phyloP scores from a whole-genome alignment of 2,888 invertebrate genomes.

The Camptogramma bilineatum region DNA sequence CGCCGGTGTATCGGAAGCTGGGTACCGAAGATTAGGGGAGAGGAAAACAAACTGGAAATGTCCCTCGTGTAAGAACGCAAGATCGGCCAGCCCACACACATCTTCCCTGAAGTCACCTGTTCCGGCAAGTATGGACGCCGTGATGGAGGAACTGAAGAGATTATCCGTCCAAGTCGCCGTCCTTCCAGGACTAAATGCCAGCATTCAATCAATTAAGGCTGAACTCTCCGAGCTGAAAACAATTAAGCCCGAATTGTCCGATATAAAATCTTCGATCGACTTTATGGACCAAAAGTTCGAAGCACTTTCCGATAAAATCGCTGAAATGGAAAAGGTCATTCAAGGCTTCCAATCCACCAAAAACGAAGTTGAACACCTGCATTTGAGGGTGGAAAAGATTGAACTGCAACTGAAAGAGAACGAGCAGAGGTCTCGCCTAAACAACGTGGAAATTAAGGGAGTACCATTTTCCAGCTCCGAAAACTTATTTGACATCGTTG shows the following conservation, averaged over 20 bases:
- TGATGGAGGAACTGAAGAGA: not conserved
- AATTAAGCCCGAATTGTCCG: not conserved
- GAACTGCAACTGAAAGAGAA: not conserved
- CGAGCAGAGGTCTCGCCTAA: not conserved
- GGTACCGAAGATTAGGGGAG: not conserved
- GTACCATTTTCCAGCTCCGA: not conserved
- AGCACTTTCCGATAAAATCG: not conserved
- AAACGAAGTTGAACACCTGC: not conserved
- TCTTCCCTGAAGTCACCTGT: not conserved
- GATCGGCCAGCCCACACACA: not conserved
- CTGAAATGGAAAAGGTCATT: not conserved
- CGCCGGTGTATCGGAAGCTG: not conserved
- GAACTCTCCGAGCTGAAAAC: not conserved
- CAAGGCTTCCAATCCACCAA: not conserved
- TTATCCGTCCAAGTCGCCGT: not conserved
- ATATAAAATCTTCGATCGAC: not conserved
- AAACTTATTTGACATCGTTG: not conserved
- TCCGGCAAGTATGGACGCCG: not conserved
- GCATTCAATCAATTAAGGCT: not conserved
- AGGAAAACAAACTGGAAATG: not conserved
- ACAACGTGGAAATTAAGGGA: not conserved
- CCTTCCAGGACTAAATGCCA: not conserved
- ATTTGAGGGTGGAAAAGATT: not conserved
- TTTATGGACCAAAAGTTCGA: not conserved
- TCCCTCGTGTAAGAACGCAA: not conserved